phyloP scores from a whole-genome alignment of 1,140 invertebrate species.

The Drosophila sp. region DNA sequence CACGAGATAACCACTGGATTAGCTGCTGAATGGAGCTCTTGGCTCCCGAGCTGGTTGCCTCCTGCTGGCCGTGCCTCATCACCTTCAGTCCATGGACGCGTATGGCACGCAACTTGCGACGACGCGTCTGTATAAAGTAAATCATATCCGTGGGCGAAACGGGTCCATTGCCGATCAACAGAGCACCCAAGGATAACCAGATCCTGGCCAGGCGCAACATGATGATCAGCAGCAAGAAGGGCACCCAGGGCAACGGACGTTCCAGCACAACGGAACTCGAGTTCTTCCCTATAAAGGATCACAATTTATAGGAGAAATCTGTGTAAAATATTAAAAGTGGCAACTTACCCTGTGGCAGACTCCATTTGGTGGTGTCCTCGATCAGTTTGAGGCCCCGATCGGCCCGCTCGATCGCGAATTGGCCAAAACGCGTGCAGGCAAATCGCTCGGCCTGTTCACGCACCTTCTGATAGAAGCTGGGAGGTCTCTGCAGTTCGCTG shows the following conservation, averaged over 20 bases:
- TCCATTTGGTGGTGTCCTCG: conserved; percentile 82
- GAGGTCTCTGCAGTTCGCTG: conserved; percentile 59
- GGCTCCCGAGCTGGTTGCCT: conserved; percentile 15
- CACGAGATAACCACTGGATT: conserved; percentile 59
- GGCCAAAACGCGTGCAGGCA: conserved; percentile 67
- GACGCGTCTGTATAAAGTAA: conserved; percentile 77
- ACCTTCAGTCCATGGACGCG: conserved; percentile 65
- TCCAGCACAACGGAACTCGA: conserved; percentile 42
- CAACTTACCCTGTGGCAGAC: conserved; percentile 69
- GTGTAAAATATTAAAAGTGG: too few species aligned
- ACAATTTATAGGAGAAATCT: too few species aligned
- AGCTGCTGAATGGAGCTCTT: conserved; percentile 47
- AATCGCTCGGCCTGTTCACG: conserved; percentile 69
- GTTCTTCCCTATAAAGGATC: conserved; percentile 45
- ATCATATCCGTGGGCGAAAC: conserved; percentile 65
- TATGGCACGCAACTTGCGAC: conserved; percentile 74
- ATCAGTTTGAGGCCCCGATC: conserved; percentile 67
- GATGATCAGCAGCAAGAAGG: conserved; percentile 72
- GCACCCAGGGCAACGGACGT: conserved; percentile 74
- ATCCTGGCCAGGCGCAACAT: conserved; percentile 68
- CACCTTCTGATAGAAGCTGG: conserved; percentile 62
- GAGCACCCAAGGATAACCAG: conserved; percentile 70
- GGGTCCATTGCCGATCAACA: conserved; percentile 73
- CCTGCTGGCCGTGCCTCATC: conserved; percentile 57
- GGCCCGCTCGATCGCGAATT: conserved; percentile 61